A percentile compares a stretch with the other conserved stretches of the same genome.
phyloP scores from a whole-genome alignment of 2,797 vertebrate genomes.

The Poecilia wingei region DNA sequence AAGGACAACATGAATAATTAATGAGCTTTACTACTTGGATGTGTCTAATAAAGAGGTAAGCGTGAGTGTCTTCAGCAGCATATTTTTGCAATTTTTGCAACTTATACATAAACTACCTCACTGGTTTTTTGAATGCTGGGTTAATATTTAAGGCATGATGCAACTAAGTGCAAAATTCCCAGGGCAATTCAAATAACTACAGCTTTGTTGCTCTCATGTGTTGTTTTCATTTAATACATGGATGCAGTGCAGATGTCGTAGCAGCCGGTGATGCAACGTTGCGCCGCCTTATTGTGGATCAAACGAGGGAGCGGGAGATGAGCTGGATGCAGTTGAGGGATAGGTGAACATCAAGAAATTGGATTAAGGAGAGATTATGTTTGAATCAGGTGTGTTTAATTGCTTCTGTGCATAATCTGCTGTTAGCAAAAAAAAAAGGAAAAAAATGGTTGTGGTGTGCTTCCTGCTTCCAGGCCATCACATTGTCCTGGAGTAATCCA shows the following conservation, averaged over 20 bases:
- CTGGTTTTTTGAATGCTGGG: neutral
- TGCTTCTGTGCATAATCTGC: constrained; percentile 28
- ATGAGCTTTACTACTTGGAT: neutral
- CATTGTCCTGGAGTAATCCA: constrained; percentile 20
- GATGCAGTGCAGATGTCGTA: neutral
- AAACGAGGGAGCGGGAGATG: neutral
- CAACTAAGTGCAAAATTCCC: constrained; percentile 38
- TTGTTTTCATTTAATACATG: constrained; percentile 19
- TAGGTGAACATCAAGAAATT: neutral
- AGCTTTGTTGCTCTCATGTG: constrained; percentile 4
- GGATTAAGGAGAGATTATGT: neutral
- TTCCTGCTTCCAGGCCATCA: constrained; percentile 33
- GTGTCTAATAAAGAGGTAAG: neutral
- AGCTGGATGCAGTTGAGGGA: neutral
- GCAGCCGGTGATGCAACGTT: neutral
- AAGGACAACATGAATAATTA: neutral
- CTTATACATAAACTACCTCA: neutral
- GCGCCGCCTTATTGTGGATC: constrained; percentile 5
- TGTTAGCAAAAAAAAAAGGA: constrained; percentile 44
- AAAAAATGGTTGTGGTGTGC: constrained; percentile 45
- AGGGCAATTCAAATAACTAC: constrained; percentile 7
- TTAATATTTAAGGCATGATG: constrained; percentile 36
- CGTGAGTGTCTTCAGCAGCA: neutral
- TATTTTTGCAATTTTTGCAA: neutral
- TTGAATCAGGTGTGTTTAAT: constrained; percentile 45